These are phyloP conservation scores for Taxidea taxus DNA, from an alignment of 2,113 vertebrate species.

Conservation along the genomic window DNA sequence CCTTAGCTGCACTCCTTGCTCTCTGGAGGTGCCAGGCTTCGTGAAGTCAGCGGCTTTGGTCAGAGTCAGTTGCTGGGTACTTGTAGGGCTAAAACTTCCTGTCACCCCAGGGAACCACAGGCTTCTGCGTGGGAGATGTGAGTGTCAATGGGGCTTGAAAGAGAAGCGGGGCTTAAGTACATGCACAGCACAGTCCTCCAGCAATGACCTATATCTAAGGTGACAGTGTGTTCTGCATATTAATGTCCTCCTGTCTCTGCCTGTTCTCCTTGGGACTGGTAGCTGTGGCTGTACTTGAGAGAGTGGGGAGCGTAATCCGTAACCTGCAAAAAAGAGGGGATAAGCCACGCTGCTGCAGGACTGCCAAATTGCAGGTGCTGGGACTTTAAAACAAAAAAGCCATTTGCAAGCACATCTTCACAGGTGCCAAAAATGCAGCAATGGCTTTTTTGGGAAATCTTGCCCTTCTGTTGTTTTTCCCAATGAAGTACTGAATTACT, in stretches of 20 bases:
- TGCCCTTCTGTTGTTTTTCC: slow-evolving; percentile 75
- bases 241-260: background rate
- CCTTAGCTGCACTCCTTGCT: slow-evolving; percentile 34
- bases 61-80: background rate
- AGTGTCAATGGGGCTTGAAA: slow-evolving; percentile 51
- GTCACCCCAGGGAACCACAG: slow-evolving; percentile 25
- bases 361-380: slow-evolving; percentile 55
- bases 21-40: slow-evolving; percentile 48
- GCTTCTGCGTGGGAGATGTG: background rate
- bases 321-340: background rate
- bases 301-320: background rate
- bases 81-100: slow-evolving; percentile 33
- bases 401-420: slow-evolving; percentile 64
- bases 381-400: slow-evolving; percentile 63
- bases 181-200: background rate
- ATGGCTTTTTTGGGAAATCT: slow-evolving; percentile 71
- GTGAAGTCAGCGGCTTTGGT: slow-evolving; percentile 17
- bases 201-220: slow-evolving; percentile 61
- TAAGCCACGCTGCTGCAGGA: background rate
- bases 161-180: background rate
- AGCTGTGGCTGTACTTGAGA: background rate
- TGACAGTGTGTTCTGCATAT: background rate
- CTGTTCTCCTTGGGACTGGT: background rate
- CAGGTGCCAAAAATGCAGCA: slow-evolving; percentile 73
- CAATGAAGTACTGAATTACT: slow-evolving; percentile 65